phyloP scores from a whole-genome alignment of 92 coral and sea anemone species.

The Actinostola sp. region DNA sequence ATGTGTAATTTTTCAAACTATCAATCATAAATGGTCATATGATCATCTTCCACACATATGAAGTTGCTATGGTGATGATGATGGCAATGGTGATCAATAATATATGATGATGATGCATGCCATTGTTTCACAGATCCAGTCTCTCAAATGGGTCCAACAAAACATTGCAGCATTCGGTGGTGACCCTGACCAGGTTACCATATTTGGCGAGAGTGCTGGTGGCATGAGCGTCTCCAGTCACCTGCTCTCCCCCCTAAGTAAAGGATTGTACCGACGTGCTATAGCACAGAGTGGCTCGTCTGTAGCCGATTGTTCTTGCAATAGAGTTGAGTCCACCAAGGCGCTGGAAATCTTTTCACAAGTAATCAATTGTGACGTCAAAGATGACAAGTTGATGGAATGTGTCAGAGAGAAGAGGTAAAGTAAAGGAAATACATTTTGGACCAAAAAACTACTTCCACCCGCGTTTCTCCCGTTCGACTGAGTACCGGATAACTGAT shows the following conservation, averaged over 20 bases:
- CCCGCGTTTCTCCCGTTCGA: too few relatives aligned
- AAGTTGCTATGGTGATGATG: too few relatives aligned
- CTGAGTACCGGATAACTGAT: too few relatives aligned
- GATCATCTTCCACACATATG: too few relatives aligned
- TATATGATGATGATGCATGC: too few relatives aligned
- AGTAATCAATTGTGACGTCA: background rate
- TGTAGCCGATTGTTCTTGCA: too few relatives aligned
- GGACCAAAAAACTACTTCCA: too few relatives aligned
- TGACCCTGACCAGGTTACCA: constrained; percentile 33
- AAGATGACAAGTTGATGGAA: background rate
- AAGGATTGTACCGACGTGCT: constrained; percentile 49
- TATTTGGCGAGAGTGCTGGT: constrained; percentile 24
- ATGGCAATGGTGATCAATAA: background rate
- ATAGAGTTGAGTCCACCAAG: background rate
- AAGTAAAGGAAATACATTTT: background rate
- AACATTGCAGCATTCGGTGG: constrained; percentile 59
- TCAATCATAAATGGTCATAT: too few relatives aligned
- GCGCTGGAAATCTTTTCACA: background rate
- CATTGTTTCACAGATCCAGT: constrained; percentile 28
- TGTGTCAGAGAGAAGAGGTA: background rate
- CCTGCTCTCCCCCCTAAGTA: constrained; percentile 50
- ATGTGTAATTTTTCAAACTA: too few relatives aligned
- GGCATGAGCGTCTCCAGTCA: constrained; percentile 17
- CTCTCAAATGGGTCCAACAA: constrained; percentile 52
- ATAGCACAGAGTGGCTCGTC: constrained; percentile 60